Percentiles rank a stretch among this genome's conserved stretches.
These are phyloP conservation scores for Andricus quercusramuli DNA, from an alignment of 2,888 invertebrate species.

Conservation along the genomic window DNA sequence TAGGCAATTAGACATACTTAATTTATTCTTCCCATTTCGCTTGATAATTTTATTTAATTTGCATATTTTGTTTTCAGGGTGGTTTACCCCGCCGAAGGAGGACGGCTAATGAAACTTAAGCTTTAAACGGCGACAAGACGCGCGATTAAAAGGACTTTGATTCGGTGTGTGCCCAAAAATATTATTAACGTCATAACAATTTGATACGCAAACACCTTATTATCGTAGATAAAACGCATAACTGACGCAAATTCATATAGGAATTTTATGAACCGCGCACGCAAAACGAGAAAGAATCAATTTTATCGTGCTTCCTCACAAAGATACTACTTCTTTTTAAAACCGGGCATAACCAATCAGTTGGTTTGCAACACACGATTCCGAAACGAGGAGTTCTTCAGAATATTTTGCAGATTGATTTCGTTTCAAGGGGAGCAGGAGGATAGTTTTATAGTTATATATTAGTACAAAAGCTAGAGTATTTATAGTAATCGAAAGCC, in stretches of 20 bases:
- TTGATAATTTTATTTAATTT: neutral
- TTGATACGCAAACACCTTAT: slow-evolving; percentile 71
- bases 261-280: neutral
- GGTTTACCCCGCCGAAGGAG: slow-evolving; percentile 95
- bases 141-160: slow-evolving; percentile 76
- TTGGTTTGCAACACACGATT: slow-evolving; percentile 18
- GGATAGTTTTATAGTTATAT: slow-evolving; percentile 34
- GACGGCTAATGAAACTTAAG: slow-evolving; percentile 86
- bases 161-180: slow-evolving; percentile 76
- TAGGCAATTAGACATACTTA: too few species aligned
- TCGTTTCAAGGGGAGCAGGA: slow-evolving; percentile 12
- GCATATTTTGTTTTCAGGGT: slow-evolving; percentile 82
- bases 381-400: neutral
- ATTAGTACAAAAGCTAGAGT: slow-evolving; percentile 23
- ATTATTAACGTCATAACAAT: slow-evolving; percentile 75
- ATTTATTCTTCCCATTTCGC: neutral
- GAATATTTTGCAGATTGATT: slow-evolving; percentile 1
- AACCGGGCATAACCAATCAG: neutral
- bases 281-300: slow-evolving; percentile 1
- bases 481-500: slow-evolving; percentile 17
- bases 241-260: slow-evolving; percentile 1
- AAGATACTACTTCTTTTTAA: slow-evolving; percentile 15
- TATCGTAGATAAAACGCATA: slow-evolving; percentile 26
- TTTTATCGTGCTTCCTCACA: slow-evolving; percentile 29
- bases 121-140: slow-evolving; percentile 65